These are phyloP conservation scores for Mormyrus iriodes DNA, from an alignment of 2,113 vertebrate genomes.

Conservation along the genomic window DNA sequence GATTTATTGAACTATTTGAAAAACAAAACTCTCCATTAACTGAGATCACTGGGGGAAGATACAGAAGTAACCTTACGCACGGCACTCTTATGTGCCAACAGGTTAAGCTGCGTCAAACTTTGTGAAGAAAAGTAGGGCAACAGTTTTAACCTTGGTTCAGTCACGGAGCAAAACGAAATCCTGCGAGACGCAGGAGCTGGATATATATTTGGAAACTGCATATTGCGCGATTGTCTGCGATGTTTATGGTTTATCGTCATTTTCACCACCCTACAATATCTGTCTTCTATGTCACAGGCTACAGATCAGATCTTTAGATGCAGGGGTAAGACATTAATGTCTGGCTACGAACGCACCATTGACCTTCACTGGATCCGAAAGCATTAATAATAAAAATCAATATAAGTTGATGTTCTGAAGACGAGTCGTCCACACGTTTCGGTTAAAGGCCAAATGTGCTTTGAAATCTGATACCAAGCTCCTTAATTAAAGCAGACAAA, in stretches of 20 bases:
- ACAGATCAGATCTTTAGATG: slow-evolving; percentile 9
- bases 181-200: not conserved
- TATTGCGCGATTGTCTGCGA: not conserved
- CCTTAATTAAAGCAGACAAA: not conserved
- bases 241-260: slow-evolving; percentile 4
- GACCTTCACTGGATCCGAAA: not conserved
- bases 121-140: not conserved
- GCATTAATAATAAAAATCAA: not conserved
- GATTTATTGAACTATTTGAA: not conserved
- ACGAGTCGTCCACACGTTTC: not conserved
- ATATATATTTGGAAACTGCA: not conserved
- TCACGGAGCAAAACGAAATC: not conserved
- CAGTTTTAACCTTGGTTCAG: not conserved
- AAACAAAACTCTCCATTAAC: not conserved
- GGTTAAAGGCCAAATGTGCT: not conserved
- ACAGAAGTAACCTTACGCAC: not conserved
- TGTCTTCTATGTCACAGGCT: not conserved
- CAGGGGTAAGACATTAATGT: not conserved
- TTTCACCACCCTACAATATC: not conserved
- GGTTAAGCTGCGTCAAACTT: not conserved
- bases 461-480: not conserved
- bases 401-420: not conserved
- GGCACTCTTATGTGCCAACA: not conserved
- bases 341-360: not conserved
- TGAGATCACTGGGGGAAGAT: not conserved